Evolutionary conservation across 2,797 vertebrate genomes (phyloP).

Genomic region (Anomalospiza imberbis): DNA sequence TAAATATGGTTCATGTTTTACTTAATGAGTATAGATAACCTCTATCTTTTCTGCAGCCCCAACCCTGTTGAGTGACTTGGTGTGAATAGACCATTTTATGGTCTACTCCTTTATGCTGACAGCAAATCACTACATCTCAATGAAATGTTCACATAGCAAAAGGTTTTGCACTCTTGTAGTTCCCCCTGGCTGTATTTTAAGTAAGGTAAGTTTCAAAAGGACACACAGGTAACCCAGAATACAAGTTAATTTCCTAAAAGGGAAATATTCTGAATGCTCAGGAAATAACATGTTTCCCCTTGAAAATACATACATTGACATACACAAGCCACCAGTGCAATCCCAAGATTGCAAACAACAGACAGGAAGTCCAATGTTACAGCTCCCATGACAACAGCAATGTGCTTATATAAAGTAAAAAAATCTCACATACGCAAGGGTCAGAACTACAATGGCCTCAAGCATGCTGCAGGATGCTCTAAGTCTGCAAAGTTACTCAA

Average conservation of each 20-base stretch:
- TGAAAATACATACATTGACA: background rate
- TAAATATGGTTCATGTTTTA: background rate
- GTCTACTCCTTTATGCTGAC: background rate
- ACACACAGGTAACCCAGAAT: background rate
- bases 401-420: background rate
- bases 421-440: background rate
- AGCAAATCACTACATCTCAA: background rate
- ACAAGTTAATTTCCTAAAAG: background rate
- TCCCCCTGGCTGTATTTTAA: background rate
- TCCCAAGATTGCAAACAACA: background rate
- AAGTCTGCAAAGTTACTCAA: background rate
- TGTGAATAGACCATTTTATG: background rate
- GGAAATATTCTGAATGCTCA: background rate
- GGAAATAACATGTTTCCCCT: background rate
- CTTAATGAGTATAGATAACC: background rate
- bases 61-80: background rate
- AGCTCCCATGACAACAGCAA: background rate
- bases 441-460: background rate
- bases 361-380: background rate
- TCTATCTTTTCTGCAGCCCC: background rate
- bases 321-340: background rate
- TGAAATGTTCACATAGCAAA: background rate
- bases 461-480: background rate
- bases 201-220: background rate
- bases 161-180: background rate